A percentile compares a stretch with the other conserved stretches of the same genome.
phyloP scores from a whole-genome alignment of 2,888 invertebrate genomes.

The Acronicta leporina region DNA sequence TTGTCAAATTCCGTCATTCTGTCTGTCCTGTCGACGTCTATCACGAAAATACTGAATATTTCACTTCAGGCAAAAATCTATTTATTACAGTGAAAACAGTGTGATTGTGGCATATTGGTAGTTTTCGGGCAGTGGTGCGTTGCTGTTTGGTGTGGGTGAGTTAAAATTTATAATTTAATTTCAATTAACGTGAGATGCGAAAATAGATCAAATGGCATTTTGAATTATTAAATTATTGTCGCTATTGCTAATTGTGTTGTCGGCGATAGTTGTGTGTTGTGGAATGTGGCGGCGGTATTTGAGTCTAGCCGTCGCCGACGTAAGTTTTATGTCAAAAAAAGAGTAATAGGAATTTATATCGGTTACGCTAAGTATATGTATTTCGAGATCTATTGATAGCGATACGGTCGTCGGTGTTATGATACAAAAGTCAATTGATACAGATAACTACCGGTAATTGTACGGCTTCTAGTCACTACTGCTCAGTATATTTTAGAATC shows the following conservation, averaged over 20 bases:
- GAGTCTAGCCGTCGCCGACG: constrained; percentile 28
- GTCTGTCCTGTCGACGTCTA: constrained; percentile 50
- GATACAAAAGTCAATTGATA: constrained; percentile 47
- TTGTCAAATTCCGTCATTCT: constrained; percentile 51
- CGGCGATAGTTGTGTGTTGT: constrained; percentile 39
- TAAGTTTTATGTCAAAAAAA: constrained; percentile 42
- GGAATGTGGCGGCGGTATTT: constrained; percentile 36
- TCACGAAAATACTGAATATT: constrained; percentile 60
- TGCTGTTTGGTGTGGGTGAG: constrained; percentile 57
- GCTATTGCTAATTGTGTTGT: constrained; percentile 58
- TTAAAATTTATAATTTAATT: constrained; percentile 46
- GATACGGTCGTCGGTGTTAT: constrained; percentile 46
- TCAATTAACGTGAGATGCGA: constrained; percentile 58
- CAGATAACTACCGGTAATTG: constrained; percentile 22
- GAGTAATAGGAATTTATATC: constrained; percentile 39
- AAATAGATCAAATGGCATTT: constrained; percentile 73
- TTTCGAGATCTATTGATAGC: constrained; percentile 51
- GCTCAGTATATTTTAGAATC: not conserved
- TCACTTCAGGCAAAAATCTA: constrained; percentile 53
- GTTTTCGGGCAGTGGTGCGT: constrained; percentile 13
- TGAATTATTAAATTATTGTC: constrained; percentile 64
- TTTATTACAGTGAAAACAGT: constrained; percentile 61
- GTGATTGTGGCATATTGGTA: constrained; percentile 49
- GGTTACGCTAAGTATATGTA: constrained; percentile 38
- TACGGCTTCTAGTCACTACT: constrained; percentile 28